Percentiles rank a stretch among this genome's conserved stretches.
phyloP scores from a whole-genome alignment of 2,797 vertebrate species.

The Sorex maritimensis region DNA sequence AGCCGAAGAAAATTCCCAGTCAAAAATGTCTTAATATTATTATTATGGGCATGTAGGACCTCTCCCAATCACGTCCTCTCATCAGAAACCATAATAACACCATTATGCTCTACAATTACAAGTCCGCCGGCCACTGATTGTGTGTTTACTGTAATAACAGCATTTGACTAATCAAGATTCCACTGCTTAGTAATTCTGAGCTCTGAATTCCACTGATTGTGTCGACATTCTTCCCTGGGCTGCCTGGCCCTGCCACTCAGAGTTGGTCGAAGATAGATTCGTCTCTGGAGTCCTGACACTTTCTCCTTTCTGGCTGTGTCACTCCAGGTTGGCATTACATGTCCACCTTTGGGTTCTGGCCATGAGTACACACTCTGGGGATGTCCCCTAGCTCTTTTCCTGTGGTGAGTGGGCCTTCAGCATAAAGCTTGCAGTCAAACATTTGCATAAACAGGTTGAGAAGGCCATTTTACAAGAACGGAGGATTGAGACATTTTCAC shows the following conservation, averaged over 20 bases:
- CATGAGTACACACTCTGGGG: too few relatives aligned
- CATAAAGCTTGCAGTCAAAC: too few relatives aligned
- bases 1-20: neutral
- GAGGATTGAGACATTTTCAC: too few relatives aligned
- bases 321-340: too few relatives aligned
- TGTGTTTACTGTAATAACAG: slow-evolving; percentile 79
- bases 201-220: slow-evolving; percentile 74
- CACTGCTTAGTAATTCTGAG: slow-evolving; percentile 61
- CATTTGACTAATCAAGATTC: slow-evolving; percentile 80
- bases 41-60: slow-evolving; percentile 33
- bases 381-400: too few relatives aligned
- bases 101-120: slow-evolving; percentile 62
- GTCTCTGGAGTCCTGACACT: too few relatives aligned
- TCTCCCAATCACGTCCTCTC: slow-evolving; percentile 59
- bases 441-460: too few relatives aligned
- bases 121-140: slow-evolving; percentile 35
- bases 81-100: slow-evolving; percentile 64
- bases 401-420: too few relatives aligned
- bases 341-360: too few relatives aligned
- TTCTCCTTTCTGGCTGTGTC: too few relatives aligned
- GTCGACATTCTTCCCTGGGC: slow-evolving; percentile 58
- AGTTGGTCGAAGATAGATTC: too few relatives aligned
- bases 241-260: neutral
- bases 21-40: slow-evolving; percentile 61
- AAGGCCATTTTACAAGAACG: too few relatives aligned